Evolutionary conservation across 2,888 invertebrate species (phyloP).

Genomic region (Patella ulyssiponensis): DNA sequence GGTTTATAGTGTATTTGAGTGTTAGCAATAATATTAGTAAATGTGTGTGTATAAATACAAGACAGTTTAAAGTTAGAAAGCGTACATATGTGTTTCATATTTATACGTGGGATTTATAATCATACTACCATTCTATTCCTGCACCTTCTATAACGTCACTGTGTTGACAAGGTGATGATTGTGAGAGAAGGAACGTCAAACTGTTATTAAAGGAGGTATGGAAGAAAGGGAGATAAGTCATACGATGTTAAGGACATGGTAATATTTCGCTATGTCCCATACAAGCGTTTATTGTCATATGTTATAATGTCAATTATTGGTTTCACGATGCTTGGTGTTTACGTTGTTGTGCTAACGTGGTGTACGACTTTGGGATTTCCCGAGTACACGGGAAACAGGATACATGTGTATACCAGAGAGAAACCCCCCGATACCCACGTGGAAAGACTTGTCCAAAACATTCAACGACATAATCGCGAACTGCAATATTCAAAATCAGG

Average conservation of each 20-base stretch:
- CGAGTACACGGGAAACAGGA: background rate
- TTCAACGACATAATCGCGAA: conserved; percentile 3
- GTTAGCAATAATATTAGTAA: no score
- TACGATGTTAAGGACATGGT: conserved; percentile 4
- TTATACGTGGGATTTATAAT: no score
- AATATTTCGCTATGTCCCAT: background rate
- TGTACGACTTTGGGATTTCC: background rate
- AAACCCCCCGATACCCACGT: background rate
- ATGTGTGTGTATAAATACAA: no score
- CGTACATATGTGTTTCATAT: no score
- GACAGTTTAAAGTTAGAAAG: no score
- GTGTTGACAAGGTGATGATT: background rate
- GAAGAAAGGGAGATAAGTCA: background rate
- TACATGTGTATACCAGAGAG: background rate
- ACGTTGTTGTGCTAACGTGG: background rate
- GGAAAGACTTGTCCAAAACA: background rate
- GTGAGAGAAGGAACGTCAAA: background rate
- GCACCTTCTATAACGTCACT: background rate
- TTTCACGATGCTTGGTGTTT: background rate
- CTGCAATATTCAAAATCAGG: conserved; percentile 1
- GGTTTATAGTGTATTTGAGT: no score
- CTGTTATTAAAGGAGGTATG: background rate
- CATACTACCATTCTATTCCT: background rate
- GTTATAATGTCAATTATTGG: background rate
- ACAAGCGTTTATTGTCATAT: background rate